These are phyloP conservation scores for Butorides virescens DNA, from an alignment of 2,113 vertebrate species.

Conservation along the genomic window DNA sequence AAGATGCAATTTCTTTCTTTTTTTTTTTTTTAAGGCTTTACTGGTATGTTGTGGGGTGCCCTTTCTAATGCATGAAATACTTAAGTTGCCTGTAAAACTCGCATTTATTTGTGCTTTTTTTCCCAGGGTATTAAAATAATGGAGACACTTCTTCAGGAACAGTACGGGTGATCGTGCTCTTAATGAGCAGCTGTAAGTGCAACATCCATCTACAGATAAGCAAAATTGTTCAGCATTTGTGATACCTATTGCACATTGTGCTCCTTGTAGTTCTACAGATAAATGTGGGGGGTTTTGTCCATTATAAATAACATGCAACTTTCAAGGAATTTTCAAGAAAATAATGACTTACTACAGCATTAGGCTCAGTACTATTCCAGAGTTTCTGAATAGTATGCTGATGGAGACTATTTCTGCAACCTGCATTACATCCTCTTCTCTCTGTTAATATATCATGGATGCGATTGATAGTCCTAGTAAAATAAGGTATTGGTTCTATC, in stretches of 20 bases:
- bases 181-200: slow-evolving; percentile 36
- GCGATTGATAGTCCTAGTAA: background rate
- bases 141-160: slow-evolving; percentile 74
- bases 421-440: background rate
- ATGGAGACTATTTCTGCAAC: background rate
- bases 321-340: background rate
- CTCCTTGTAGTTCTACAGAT: background rate
- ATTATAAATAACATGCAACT: slow-evolving; percentile 12
- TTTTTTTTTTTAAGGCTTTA: background rate
- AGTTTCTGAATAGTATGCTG: background rate
- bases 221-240: background rate
- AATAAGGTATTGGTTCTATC: slow-evolving; percentile 2
- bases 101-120: background rate
- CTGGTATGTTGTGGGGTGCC: background rate
- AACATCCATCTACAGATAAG: background rate
- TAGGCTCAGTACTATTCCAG: background rate
- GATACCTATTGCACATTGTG: background rate
- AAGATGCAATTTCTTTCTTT: background rate
- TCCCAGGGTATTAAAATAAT: slow-evolving; percentile 73
- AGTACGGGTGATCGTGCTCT: slow-evolving; percentile 54
- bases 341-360: background rate
- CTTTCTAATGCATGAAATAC: background rate
- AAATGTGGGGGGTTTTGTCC: background rate
- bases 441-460: background rate
- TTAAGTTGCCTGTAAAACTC: background rate